Base-by-base conservation (phyloP, 2,888 invertebrate genomes). In the Laothoe populi region DNA sequence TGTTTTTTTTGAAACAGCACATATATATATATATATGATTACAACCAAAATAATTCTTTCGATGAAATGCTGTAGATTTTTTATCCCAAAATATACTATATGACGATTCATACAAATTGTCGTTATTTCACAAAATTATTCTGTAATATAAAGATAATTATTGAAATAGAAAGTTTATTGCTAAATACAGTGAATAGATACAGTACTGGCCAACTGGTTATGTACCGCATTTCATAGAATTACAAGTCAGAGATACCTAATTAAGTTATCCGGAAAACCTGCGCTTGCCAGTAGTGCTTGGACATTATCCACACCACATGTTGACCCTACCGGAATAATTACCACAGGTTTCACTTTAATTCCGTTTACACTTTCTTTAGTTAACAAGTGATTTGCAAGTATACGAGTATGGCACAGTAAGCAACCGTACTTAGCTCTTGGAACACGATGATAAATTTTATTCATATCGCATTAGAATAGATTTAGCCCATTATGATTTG, bases 221-320 rank as follows among this genome's bases (percentile, higher is more conserved):
- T 62, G 35, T 61, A 59, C 57, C 57, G 40, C 24, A 66, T 60
- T 63, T 16, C 62, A 57, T 66, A 66, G 65, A 66, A 69, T 71
- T 75, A 67, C 61, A 57, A 68, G 63, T 61, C 65, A 70, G 67
- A 67, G 70, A 71, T 73, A 68, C 70, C 63, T 75, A 78, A 79
- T 80, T 78, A 80, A 63, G 60, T 70, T 70, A 71, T 72, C 76
- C 75, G 78, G 82, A 80, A 82, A 77, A 74, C 70, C 66, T 62
- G 72, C 67, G 68, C 62, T 67, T 67, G 59, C 71, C 60, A 70
- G 71, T 74, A 70, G 66, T 64, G 63, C 66, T 70, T 66, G 65
- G 63, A 68, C 19, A 71, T 66, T 69, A 69, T 66, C 61, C 64
- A 61, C 61, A 64, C 61, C 63, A 61, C 61, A 64, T 64, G 61